Conservation (phyloP, 2,888 invertebrate species). For the Polydesmus complanatus region DNA sequence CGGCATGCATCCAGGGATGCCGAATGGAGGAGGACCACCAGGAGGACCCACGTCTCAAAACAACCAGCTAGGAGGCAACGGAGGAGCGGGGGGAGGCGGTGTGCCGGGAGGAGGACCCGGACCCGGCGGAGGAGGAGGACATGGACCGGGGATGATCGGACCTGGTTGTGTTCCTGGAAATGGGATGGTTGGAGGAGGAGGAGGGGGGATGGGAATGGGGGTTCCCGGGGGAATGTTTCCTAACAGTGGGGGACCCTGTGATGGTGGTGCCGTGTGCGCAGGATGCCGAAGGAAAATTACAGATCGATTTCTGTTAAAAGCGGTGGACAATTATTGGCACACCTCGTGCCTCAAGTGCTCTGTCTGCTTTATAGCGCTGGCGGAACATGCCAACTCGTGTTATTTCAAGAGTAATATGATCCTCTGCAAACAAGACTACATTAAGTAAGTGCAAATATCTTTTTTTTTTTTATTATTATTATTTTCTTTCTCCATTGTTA, state of each 20-base stretch:
- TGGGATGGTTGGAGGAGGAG: neutral
- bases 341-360: slow-evolving; percentile 88
- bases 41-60: neutral
- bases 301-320: slow-evolving; percentile 80
- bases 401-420: slow-evolving; percentile 88
- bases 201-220: slow-evolving; percentile 5
- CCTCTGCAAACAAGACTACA: slow-evolving; percentile 87
- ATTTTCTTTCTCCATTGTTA: no score
- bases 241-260: neutral
- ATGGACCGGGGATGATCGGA: neutral
- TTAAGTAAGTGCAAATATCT: slow-evolving; percentile 53
- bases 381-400: slow-evolving; percentile 81
- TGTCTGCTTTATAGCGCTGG: slow-evolving; percentile 74
- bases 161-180: neutral
- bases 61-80: neutral
- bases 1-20: neutral
- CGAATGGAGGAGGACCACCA: slow-evolving; percentile 3
- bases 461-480: neutral
- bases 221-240: slow-evolving; percentile 7
- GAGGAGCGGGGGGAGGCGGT: neutral
- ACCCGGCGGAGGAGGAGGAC: neutral
- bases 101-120: neutral
- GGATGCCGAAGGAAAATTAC: slow-evolving; percentile 80
- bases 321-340: slow-evolving; percentile 91
- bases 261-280: slow-evolving; percentile 43